Percentiles rank a stretch among this genome's conserved stretches.
phyloP scores from a whole-genome alignment of 1,140 invertebrate genomes.

The Lerema accius region DNA sequence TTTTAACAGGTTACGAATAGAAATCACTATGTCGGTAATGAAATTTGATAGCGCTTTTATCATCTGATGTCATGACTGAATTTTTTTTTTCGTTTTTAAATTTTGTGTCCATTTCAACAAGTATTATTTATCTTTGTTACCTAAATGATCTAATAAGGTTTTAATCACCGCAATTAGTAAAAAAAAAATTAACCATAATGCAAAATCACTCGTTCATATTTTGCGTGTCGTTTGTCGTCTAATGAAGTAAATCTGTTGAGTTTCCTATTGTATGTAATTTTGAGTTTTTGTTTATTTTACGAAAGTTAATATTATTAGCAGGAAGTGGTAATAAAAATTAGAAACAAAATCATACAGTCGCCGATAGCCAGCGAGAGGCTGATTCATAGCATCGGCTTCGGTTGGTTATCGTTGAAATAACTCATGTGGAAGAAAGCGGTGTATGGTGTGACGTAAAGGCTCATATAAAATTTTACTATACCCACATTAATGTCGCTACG shows the following conservation, averaged over 20 bases:
- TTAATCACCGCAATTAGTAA: too few species aligned
- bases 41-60: constrained; percentile 49
- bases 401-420: constrained; percentile 60
- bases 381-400: constrained; percentile 27
- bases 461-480: constrained; percentile 82
- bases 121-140: too few species aligned
- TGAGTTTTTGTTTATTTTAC: too few species aligned
- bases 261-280: too few species aligned
- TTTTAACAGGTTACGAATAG: constrained; percentile 65
- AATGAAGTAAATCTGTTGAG: too few species aligned
- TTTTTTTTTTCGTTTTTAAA: constrained; percentile 14
- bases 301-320: too few species aligned
- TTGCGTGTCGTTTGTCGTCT: too few species aligned
- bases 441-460: constrained; percentile 71
- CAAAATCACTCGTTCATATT: too few species aligned
- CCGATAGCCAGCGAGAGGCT: constrained; percentile 2
- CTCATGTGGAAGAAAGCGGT: constrained; percentile 67
- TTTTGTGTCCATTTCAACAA: too few species aligned
- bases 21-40: constrained; percentile 48
- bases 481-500: constrained; percentile 80
- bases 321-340: too few species aligned
- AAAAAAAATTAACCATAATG: too few species aligned
- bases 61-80: constrained; percentile 37
- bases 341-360: constrained; percentile 1
- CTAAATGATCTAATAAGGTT: too few species aligned